Conservation (phyloP, 2,888 invertebrate genomes). For the Eupithecia centaureata region DNA sequence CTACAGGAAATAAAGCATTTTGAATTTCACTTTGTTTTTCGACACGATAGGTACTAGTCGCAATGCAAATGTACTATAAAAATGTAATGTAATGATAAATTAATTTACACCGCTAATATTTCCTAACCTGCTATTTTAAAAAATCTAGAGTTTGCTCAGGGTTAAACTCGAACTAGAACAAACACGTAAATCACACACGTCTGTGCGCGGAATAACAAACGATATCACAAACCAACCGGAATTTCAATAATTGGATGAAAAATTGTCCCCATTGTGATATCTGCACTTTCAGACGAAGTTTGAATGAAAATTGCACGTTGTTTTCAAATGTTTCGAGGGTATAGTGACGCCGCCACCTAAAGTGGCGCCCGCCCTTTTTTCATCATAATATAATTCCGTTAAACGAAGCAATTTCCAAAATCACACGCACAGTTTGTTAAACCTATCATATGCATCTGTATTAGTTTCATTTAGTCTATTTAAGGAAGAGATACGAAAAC, state of each 20-base stretch:
- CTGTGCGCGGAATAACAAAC: slow-evolving; percentile 18
- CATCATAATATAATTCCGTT: too few species aligned
- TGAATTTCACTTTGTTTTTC: too few species aligned
- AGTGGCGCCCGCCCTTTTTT: too few species aligned
- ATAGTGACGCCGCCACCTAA: background rate
- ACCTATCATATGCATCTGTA: too few species aligned
- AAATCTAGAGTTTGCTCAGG: background rate
- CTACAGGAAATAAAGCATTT: too few species aligned
- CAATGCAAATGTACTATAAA: too few species aligned
- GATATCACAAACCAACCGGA: slow-evolving; percentile 1
- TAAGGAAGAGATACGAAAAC: too few species aligned
- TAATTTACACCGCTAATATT: background rate
- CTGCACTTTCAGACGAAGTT: slow-evolving; percentile 4
- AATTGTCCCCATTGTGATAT: slow-evolving; percentile 28
- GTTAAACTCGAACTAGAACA: background rate
- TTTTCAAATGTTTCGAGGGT: background rate
- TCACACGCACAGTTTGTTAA: too few species aligned
- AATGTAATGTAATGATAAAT: too few species aligned
- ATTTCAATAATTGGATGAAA: slow-evolving; percentile 31
- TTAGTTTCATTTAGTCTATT: too few species aligned
- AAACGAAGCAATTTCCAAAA: too few species aligned
- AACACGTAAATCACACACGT: slow-evolving; percentile 9
- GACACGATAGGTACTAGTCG: too few species aligned
- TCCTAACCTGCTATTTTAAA: background rate
- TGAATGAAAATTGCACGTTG: slow-evolving; percentile 5